Evolutionary conservation across 2,113 vertebrate genomes (phyloP).

Genomic region (Nibea albiflora): DNA sequence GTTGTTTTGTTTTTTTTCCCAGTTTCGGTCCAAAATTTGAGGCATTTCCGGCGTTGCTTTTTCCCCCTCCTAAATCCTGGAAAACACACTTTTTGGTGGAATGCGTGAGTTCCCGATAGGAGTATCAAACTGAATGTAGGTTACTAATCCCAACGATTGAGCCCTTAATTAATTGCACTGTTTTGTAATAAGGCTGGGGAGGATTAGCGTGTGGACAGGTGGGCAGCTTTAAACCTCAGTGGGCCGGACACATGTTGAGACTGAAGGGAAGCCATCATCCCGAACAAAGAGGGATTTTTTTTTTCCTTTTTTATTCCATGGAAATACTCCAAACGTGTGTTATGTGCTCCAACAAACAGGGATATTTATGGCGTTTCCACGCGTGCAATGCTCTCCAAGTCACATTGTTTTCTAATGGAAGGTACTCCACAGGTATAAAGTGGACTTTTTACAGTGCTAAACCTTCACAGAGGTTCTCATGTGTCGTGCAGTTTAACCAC

Average conservation of each 20-base stretch:
- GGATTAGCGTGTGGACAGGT: conserved; percentile 82
- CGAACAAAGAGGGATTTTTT: conserved; percentile 74
- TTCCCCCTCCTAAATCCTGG: not conserved
- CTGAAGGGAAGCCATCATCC: conserved; percentile 68
- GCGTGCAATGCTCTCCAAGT: not conserved
- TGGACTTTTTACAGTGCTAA: too few species aligned
- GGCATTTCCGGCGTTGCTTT: not conserved
- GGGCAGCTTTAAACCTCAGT: conserved; percentile 79
- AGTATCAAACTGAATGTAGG: conserved; percentile 73
- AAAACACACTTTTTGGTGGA: conserved; percentile 5
- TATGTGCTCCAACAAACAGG: conserved; percentile 6
- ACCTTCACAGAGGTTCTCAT: too few species aligned
- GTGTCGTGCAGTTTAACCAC: not conserved
- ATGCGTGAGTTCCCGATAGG: conserved; percentile 35
- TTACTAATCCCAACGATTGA: conserved; percentile 79
- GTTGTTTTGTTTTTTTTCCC: conserved; percentile 12
- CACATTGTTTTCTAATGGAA: not conserved
- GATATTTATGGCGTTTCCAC: not conserved
- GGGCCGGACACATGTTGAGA: conserved; percentile 80
- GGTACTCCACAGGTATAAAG: not conserved
- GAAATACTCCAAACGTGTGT: conserved; percentile 66
- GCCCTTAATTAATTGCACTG: conserved; percentile 82
- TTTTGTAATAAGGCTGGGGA: conserved; percentile 76
- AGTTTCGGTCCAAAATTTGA: not conserved
- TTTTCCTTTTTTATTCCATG: conserved; percentile 51